These are phyloP conservation scores for Synchiropus splendidus DNA, from an alignment of 2,113 vertebrate genomes.

Conservation along the genomic window DNA sequence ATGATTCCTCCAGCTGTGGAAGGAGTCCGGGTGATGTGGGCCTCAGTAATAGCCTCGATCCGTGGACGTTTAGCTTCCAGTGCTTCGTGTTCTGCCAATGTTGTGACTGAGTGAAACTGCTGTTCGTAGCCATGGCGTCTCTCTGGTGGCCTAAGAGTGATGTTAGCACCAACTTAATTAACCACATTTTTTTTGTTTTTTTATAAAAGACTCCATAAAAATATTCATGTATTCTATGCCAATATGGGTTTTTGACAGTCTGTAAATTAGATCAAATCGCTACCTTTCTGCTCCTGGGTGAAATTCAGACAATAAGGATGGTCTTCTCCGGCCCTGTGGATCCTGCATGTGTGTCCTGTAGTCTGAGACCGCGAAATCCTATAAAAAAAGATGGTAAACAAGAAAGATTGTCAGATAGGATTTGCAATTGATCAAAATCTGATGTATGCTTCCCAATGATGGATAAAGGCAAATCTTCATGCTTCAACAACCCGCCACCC, in stretches of 20 bases:
- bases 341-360: conserved; percentile 87
- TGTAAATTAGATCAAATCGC: background rate
- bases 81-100: conserved; percentile 79
- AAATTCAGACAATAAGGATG: conserved; percentile 92
- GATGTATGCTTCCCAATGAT: too few species aligned
- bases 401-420: too few species aligned
- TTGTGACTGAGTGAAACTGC: conserved; percentile 75
- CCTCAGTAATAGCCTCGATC: conserved; percentile 80
- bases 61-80: conserved; percentile 88
- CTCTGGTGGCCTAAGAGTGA: conserved; percentile 80
- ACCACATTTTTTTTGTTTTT: too few species aligned
- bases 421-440: too few species aligned
- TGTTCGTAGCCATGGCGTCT: conserved; percentile 89
- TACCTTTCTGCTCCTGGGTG: conserved; percentile 93
- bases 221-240: too few species aligned
- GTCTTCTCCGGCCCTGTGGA: conserved; percentile 84
- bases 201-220: too few species aligned
- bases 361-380: conserved; percentile 91
- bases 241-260: background rate
- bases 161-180: conserved; percentile 15
- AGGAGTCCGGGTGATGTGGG: conserved; percentile 76
- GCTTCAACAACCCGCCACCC: too few species aligned
- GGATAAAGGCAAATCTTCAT: too few species aligned
- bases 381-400: conserved; percentile 10
- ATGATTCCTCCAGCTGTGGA: conserved; percentile 57